Percentiles rank a stretch among this genome's conserved stretches.
These are phyloP conservation scores for Stegostoma tigrinum DNA, from an alignment of 2,113 vertebrate species.

Conservation along the genomic window DNA sequence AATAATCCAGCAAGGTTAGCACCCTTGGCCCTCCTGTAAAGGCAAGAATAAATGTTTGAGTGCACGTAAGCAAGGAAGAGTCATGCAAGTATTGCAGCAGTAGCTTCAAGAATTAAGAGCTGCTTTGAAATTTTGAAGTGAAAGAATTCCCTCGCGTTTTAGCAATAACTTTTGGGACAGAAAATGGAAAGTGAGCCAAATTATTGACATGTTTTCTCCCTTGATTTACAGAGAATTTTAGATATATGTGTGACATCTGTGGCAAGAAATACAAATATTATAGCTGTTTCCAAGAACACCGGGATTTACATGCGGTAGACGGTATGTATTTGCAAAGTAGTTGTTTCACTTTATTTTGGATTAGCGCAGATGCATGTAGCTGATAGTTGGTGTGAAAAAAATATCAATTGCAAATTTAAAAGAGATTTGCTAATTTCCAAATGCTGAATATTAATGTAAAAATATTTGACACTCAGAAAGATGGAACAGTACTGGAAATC, in stretches of 20 bases:
- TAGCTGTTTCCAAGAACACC: conserved; percentile 97
- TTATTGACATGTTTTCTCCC: conserved; percentile 30
- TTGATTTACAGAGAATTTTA: conserved; percentile 77
- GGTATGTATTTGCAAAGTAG: conserved; percentile 62
- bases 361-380: not conserved
- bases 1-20: not conserved
- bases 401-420: not conserved
- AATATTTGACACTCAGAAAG: not conserved
- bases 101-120: not conserved
- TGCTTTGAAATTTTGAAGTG: not conserved
- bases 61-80: not conserved
- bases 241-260: conserved; percentile 96
- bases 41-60: not conserved
- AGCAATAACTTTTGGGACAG: not conserved
- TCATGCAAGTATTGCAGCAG: not conserved
- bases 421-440: not conserved
- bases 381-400: not conserved
- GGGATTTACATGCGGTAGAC: conserved; percentile 92
- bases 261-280: conserved; percentile 99
- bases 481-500: not conserved
- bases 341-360: not conserved
- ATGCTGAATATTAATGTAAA: not conserved
- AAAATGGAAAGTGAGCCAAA: not conserved
- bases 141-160: not conserved
- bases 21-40: not conserved